Evolutionary conservation across 2,797 vertebrate species (phyloP).

Genomic region (Sebastes melanostomus): DNA sequence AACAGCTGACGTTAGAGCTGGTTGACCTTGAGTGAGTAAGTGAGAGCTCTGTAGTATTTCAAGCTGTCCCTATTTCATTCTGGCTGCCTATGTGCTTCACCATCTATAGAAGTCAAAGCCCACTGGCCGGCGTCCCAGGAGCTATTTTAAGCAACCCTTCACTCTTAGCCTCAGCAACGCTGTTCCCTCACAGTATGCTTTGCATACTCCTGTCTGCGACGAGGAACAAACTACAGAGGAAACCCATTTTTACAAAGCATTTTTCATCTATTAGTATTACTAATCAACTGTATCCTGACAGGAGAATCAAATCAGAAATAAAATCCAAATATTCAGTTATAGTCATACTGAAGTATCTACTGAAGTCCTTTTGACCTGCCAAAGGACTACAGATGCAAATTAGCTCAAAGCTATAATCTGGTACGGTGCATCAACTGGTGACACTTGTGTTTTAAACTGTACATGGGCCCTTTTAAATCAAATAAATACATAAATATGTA

Average conservation of each 20-base stretch:
- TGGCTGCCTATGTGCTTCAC: slow-evolving; percentile 89
- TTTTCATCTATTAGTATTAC: neutral
- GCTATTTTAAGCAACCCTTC: slow-evolving; percentile 92
- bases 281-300: neutral
- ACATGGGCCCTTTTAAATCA: neutral
- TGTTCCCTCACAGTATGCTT: slow-evolving; percentile 77
- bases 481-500: neutral
- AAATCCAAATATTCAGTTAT: neutral
- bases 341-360: neutral
- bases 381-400: neutral
- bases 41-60: slow-evolving; percentile 87
- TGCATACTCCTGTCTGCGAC: slow-evolving; percentile 78
- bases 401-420: neutral
- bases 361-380: neutral
- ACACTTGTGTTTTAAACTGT: neutral
- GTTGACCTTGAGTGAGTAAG: slow-evolving; percentile 92
- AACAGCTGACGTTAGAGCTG: slow-evolving; percentile 88
- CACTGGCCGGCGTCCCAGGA: slow-evolving; percentile 83
- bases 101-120: slow-evolving; percentile 97
- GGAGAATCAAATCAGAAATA: neutral
- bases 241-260: neutral
- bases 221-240: slow-evolving; percentile 48
- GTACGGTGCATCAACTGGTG: neutral
- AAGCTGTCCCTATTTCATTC: slow-evolving; percentile 90
- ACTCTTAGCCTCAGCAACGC: slow-evolving; percentile 60